These are phyloP conservation scores for Gobionotothen gibberifrons DNA, from an alignment of 2,797 vertebrate species.

Conservation along the genomic window DNA sequence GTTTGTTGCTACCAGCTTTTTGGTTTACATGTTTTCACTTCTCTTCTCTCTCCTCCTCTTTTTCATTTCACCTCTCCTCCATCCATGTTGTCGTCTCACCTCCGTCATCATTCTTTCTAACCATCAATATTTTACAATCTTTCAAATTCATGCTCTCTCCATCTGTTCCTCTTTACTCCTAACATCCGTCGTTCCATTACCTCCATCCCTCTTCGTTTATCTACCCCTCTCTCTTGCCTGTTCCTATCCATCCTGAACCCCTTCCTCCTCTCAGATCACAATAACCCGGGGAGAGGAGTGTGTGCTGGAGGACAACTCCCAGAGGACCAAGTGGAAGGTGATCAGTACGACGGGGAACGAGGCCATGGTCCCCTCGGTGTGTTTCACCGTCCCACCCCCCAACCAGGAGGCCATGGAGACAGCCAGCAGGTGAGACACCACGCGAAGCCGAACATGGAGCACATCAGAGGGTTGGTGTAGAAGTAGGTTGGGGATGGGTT, in stretches of 20 bases:
- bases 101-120: constrained; percentile 1
- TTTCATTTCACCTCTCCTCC: neutral
- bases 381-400: constrained; percentile 93
- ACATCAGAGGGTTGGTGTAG: no score
- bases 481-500: neutral
- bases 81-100: constrained; percentile 9
- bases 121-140: neutral
- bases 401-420: constrained; percentile 94
- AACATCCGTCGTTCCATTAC: neutral
- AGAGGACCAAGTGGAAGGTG: constrained; percentile 98
- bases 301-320: constrained; percentile 96
- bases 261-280: constrained; percentile 88
- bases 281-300: constrained; percentile 95
- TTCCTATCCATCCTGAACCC: neutral
- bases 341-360: constrained; percentile 98
- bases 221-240: neutral
- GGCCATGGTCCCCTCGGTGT: constrained; percentile 98
- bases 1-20: constrained; percentile 48
- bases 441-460: neutral
- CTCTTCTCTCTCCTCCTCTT: constrained; percentile 27
- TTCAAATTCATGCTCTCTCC: neutral
- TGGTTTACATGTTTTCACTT: constrained; percentile 54
- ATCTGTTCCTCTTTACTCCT: neutral
- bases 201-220: no score
- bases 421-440: constrained; percentile 88